Base-by-base conservation (phyloP, 2,113 vertebrate species). In the Zosterops lateralis region DNA sequence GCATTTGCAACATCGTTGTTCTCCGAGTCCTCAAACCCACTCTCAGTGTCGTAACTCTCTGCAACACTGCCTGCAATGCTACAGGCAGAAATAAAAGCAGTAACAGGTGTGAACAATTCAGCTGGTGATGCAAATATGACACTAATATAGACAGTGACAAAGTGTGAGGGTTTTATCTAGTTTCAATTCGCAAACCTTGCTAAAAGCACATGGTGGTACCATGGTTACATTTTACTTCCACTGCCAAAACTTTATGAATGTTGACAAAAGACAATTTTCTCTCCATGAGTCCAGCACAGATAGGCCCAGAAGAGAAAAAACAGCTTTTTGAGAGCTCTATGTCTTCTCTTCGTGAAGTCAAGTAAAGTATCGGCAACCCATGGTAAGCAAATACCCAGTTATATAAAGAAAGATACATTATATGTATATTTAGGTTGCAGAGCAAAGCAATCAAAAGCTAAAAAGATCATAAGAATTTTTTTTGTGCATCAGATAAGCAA, bases 61-160 rank as follows among this genome's bases (percentile, higher is more conserved):
- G 99, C 99, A 64, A 99, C 99, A 19, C 99, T 99, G 81, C 99
- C 99, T 82, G 99, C 99, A 96, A 99, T 99, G 96, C 99, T 99
- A 94, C 29, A 68, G 71, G 93, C 71, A 94, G 29, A 57, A 88
- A 90, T 8, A 73, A 86, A 85, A 96, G 54, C 93, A 83, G 86
- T 34, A 56, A 40, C n/a, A 88, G 61, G 36, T 4, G 20, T 65
- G 48, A 90, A 78, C 71, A 88, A 78, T 17, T 62, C 57, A 95
- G 17, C 57, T 77, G 62, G 29, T 58, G 84, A 87, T 53, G 45
- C 57, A 68, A 9, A 25, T 17, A 12, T 19, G 53, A 67, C n/a
- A 75, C 12, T 7, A 45, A 36, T 9, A 17, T 28, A 78, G 36
- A 57, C 14, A 38, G 7, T 58, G 22, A 48, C 10, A 82, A 76